phyloP scores from a whole-genome alignment of 1,140 invertebrate genomes.

The Solenopsis fugax region DNA sequence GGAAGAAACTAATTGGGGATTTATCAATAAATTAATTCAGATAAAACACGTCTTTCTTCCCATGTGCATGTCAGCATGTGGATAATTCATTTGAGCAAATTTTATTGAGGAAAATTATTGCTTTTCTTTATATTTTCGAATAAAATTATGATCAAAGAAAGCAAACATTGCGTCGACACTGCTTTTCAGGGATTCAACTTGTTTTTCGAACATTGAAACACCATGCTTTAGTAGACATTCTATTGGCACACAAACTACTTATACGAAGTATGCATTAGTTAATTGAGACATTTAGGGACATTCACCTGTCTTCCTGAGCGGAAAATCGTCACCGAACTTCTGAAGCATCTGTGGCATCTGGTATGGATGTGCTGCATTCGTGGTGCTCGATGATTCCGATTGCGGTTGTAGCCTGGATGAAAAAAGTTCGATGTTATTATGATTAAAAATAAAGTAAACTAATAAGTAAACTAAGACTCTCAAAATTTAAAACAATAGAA shows the following conservation, averaged over 20 bases:
- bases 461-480: no score
- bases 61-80: neutral
- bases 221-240: conserved; percentile 86
- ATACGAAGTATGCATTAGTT: conserved; percentile 66
- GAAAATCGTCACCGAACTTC: conserved; percentile 92
- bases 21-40: neutral
- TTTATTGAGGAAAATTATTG: neutral
- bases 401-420: conserved; percentile 83
- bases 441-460: no score
- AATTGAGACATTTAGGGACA: conserved; percentile 59
- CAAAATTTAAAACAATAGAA: no score
- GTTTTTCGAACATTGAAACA: conserved; percentile 75
- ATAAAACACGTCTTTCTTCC: neutral
- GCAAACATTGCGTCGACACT: conserved; percentile 66
- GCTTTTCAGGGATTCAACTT: conserved; percentile 38
- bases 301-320: conserved; percentile 97
- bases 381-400: conserved; percentile 84
- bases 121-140: conserved; percentile 17
- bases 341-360: conserved; percentile 88
- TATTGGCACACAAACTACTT: conserved; percentile 74
- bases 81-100: conserved; percentile 47
- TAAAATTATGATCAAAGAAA: conserved; percentile 29
- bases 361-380: conserved; percentile 89
- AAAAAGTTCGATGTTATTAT: neutral
- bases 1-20: neutral